Evolutionary conservation across 2,797 vertebrate genomes (phyloP), one percentile per base, ranked within the genome.

Genomic region (Xenentodon cancila): DNA sequence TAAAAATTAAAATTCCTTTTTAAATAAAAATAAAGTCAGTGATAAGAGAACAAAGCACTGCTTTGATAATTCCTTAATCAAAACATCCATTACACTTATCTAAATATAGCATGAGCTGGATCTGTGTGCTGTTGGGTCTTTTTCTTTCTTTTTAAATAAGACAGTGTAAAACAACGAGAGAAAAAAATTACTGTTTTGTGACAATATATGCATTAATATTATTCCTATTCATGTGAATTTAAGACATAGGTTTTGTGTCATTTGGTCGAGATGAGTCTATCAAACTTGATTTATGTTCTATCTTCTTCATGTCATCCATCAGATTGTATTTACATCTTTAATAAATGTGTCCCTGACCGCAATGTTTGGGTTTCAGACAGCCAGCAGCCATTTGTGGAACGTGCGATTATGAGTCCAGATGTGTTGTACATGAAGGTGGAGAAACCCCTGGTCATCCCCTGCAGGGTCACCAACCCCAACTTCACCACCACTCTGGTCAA

Each of bases 391-490:
- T 99, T 99, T 90, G 90, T 97, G 87, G 94, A 97, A 56, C 84
- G 91, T 85, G 79, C 93, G 75, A 91, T 63, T 20, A 84, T 90
- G 65, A 91, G 92, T 72, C 94, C 96, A 8, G 84, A 92, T 57
- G 86, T 96, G 77, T 87, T 99, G 80, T 92, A 90, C 62, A 92
- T 97, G 92, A 93, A 79, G 44, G 91, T 94, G 81, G 94, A 94
- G 75, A 77, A 91, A 85, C 84, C 94, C 7, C 85, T 99, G 71
- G 67, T 96, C 72, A 91, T 99, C 68, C 98, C 98, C 54, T 99
- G 98, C 91, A 90, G 94, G 76, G 96, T 96, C 70, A 96, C 97
- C 1, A 89, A 95, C 59, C 98, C 98, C 3, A 88, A 95, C 46
- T 13, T 94, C 86, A 89, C 81, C 58, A 93, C 96, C 66, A 90